These are phyloP conservation scores for Drosophila tripunctata DNA, from an alignment of 2,888 invertebrate genomes.

Conservation along the genomic window DNA sequence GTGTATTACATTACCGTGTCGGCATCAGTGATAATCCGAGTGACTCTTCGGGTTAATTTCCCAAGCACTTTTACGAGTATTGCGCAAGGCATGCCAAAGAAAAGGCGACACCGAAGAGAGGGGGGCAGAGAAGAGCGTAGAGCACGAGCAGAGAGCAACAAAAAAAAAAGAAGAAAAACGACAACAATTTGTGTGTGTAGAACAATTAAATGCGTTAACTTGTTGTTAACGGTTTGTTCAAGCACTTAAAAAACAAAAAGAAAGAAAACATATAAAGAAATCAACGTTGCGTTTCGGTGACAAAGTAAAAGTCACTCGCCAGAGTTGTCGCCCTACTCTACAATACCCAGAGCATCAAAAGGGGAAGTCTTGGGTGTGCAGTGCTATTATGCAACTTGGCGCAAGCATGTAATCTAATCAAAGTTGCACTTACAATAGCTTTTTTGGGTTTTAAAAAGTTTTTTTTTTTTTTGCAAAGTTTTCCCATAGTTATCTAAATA, in stretches of 20 bases:
- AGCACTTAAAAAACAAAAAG: slow-evolving; percentile 8
- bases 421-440: slow-evolving; percentile 19
- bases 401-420: slow-evolving; percentile 58
- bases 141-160: background rate
- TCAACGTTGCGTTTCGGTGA: slow-evolving; percentile 24
- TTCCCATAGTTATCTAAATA: no score
- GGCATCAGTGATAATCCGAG: slow-evolving; percentile 5
- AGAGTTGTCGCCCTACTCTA: background rate
- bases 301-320: slow-evolving; percentile 27
- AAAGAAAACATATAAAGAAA: slow-evolving; percentile 11
- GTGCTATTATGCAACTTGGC: slow-evolving; percentile 34
- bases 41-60: slow-evolving; percentile 41
- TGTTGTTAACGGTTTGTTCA: slow-evolving; percentile 79
- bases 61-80: slow-evolving; percentile 53
- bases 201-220: slow-evolving; percentile 65
- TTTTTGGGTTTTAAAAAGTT: slow-evolving; percentile 29
- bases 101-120: background rate
- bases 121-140: background rate
- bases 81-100: slow-evolving; percentile 49
- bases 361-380: background rate
- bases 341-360: background rate
- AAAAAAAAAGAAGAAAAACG: background rate
- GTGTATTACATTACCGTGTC: slow-evolving; percentile 3
- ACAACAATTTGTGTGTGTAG: slow-evolving; percentile 41
- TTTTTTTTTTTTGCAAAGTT: slow-evolving; percentile 11